phyloP scores from a whole-genome alignment of 2,797 vertebrate genomes.

The Epinephelus malabaricus region DNA sequence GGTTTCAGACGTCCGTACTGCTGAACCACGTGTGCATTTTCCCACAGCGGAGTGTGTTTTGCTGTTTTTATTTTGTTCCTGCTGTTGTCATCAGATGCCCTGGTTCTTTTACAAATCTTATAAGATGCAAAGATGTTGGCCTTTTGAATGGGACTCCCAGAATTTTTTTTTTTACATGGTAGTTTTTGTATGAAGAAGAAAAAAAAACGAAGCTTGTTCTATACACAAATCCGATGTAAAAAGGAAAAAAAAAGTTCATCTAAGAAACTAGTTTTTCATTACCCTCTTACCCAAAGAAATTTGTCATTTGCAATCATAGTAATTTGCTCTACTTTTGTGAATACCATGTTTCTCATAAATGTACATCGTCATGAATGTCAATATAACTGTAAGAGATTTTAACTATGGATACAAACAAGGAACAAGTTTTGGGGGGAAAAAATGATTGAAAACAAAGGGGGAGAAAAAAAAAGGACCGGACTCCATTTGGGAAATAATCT shows the following conservation, averaged over 20 bases:
- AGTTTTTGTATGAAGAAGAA: slow-evolving; percentile 87
- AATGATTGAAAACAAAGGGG: slow-evolving; percentile 71
- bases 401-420: slow-evolving; percentile 79
- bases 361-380: slow-evolving; percentile 91
- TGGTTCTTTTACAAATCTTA: slow-evolving; percentile 67
- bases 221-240: slow-evolving; percentile 82
- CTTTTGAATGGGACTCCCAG: slow-evolving; percentile 83
- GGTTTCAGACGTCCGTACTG: slow-evolving; percentile 65
- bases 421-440: slow-evolving; percentile 65
- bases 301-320: slow-evolving; percentile 85
- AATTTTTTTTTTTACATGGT: slow-evolving; percentile 73
- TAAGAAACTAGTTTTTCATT: slow-evolving; percentile 83
- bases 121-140: slow-evolving; percentile 74
- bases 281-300: slow-evolving; percentile 88
- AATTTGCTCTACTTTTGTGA: slow-evolving; percentile 85
- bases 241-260: slow-evolving; percentile 69
- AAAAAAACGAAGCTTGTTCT: slow-evolving; percentile 73
- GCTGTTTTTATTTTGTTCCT: slow-evolving; percentile 45
- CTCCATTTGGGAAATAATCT: slow-evolving; percentile 85
- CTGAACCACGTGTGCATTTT: slow-evolving; percentile 60
- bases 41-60: slow-evolving; percentile 52
- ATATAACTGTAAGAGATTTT: slow-evolving; percentile 87
- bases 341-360: slow-evolving; percentile 83
- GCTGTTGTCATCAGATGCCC: slow-evolving; percentile 48
- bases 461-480: slow-evolving; percentile 67